These are phyloP conservation scores for Girardia tigrina DNA, from an alignment of 2,888 invertebrate genomes.

Conservation along the genomic window DNA sequence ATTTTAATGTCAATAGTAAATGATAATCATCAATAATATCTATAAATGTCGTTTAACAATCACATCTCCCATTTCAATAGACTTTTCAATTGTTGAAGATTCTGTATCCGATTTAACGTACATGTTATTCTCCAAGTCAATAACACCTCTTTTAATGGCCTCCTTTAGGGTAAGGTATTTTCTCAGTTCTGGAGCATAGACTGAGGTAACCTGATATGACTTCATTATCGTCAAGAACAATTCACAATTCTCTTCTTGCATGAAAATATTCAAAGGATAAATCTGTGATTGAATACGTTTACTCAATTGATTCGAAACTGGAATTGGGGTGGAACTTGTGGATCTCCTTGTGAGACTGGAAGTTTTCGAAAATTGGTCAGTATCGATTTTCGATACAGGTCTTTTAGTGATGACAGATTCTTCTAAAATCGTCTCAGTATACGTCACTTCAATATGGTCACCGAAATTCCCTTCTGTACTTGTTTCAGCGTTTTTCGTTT, in stretches of 20 bases:
- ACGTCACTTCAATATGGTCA: constrained; percentile 27
- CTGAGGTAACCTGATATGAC: not conserved
- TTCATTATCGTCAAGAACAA: not conserved
- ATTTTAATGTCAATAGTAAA: too few species aligned
- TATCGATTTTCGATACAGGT: not conserved
- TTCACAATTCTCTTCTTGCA: not conserved
- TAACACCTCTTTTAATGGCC: not conserved
- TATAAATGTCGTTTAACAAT: not conserved
- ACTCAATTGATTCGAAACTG: not conserved
- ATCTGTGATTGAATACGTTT: not conserved
- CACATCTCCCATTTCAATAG: not conserved
- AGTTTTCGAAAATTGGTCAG: constrained; percentile 3
- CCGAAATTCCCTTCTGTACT: not conserved
- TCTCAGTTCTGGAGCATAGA: not conserved
- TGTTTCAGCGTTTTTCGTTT: not conserved
- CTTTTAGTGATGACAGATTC: constrained; percentile 20
- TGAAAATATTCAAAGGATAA: not conserved
- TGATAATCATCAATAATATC: too few species aligned
- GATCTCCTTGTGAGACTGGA: not conserved
- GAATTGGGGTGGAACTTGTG: not conserved
- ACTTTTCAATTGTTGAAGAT: not conserved
- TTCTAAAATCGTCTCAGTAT: constrained; percentile 29
- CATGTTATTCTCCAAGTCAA: not conserved
- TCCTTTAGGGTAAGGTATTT: not conserved
- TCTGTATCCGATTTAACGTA: not conserved